These are phyloP conservation scores for Falco peregrinus DNA, from an alignment of 2,797 vertebrate genomes.

Conservation along the genomic window DNA sequence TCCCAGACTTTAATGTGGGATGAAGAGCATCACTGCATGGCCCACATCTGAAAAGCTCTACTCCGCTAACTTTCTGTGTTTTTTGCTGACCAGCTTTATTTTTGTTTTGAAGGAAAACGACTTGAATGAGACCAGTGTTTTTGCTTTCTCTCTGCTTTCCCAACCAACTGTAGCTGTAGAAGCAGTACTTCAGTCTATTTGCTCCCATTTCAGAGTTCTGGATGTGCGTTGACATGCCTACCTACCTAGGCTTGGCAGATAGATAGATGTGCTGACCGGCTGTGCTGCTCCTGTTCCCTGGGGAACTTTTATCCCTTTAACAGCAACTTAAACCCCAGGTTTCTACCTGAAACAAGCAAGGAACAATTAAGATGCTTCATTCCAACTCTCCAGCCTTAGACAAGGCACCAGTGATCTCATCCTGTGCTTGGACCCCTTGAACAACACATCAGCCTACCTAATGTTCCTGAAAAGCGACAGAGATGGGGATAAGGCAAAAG, in stretches of 20 bases:
- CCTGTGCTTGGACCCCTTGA: background rate
- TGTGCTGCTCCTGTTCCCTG: background rate
- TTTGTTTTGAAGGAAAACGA: background rate
- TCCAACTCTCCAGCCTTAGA: background rate
- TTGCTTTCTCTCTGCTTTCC: background rate
- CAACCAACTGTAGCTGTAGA: background rate
- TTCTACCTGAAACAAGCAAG: background rate
- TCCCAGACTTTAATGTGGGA: background rate
- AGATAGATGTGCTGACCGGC: background rate
- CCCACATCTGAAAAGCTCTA: background rate
- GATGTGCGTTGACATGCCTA: accelerated
- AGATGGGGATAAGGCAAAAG: background rate
- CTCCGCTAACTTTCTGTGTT: background rate
- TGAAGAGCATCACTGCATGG: background rate
- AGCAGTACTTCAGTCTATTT: background rate
- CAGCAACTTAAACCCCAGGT: accelerated
- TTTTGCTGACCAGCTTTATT: background rate
- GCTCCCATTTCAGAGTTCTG: background rate
- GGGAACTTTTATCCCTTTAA: background rate
- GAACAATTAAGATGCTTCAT: background rate
- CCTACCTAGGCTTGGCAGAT: background rate
- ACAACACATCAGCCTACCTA: background rate
- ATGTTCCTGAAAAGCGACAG: background rate
- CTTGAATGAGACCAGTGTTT: background rate
- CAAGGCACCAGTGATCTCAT: background rate